Conservation (phyloP, 2,888 invertebrate species). For the Xanthia icteritia region DNA sequence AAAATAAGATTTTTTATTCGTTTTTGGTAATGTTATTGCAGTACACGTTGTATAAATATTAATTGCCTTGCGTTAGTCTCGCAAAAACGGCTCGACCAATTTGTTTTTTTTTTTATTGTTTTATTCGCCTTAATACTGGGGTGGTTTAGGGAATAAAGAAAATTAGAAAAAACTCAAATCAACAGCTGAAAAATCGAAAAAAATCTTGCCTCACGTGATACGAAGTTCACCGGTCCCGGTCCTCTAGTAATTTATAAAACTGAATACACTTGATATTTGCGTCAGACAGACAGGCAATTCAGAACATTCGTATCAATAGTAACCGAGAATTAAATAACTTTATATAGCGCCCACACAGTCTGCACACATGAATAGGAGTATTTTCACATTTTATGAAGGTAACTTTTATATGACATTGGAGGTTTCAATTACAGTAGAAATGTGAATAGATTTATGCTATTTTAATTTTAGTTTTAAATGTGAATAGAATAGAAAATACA, state of each 20-base stretch:
- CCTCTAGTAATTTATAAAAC: background rate
- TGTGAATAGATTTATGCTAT: conserved; percentile 10
- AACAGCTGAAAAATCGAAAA: no score
- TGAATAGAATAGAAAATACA: background rate
- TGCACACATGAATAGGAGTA: conserved; percentile 9
- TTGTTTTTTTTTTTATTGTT: no score
- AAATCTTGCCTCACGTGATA: no score
- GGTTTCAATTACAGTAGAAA: conserved; percentile 9
- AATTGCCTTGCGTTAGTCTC: no score
- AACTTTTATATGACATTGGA: conserved; percentile 41
- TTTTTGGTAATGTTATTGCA: no score
- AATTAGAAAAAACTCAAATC: no score
- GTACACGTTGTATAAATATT: no score
- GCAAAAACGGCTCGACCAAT: no score
- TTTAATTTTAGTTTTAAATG: conserved; percentile 5
- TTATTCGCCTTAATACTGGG: no score
- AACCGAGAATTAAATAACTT: conserved; percentile 1
- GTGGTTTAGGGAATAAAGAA: no score
- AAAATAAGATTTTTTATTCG: no score
- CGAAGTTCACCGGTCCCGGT: no score
- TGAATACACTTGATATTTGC: background rate
- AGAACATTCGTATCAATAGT: conserved; percentile 13
- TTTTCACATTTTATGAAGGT: conserved; percentile 43
- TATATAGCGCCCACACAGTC: conserved; percentile 37
- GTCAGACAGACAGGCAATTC: conserved; percentile 12